Evolutionary conservation across 2,888 invertebrate genomes (phyloP), one percentile per base, ranked within the genome.

Genomic region (Melinopterus prodromus): DNA sequence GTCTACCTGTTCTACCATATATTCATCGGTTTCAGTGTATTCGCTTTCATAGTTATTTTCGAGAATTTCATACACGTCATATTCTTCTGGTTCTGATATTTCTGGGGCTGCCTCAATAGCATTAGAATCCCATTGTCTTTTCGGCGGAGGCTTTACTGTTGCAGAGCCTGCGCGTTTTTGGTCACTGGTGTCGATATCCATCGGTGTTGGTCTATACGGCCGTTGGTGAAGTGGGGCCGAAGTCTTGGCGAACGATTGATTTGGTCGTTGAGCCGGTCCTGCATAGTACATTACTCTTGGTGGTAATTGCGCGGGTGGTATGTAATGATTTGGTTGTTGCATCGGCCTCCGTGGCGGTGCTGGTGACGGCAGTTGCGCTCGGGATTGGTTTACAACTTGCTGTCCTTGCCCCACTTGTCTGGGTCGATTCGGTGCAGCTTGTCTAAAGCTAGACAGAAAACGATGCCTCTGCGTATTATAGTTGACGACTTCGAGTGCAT

Each of bases 41-140:
- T n/a, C n/a, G n/a, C n/a, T n/a, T n/a, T n/a, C n/a, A n/a, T n/a
- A n/a, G n/a, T n/a, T n/a, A n/a, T n/a, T n/a, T n/a, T n/a, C n/a
- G n/a, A n/a, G n/a, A n/a, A n/a, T n/a, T n/a, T n/a, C n/a, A n/a
- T n/a, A n/a, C n/a, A n/a, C n/a, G 6, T 86, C 85, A 2, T 80
- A 79, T 26, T 77, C 77, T 77, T 77, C 77, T 77, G 37, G 26
- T 53, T 77, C 72, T 14, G 14, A 5, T 0, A 71, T 15, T 38
- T 38, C 78, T 0, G 4, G 12, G 0, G 77, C 1, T 7, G 16
- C 16, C 37, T 38, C 37, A 3, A 78, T 78, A n/a, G 12, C 69
- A 16, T 77, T 77, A 14, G 77, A 77, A 16, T 69, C 9, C 77
- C 69, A 77, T 16, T 77, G 78, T 36, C 37, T 78, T 37, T 78